Conservation (phyloP, 2,888 invertebrate species). For the Torymus auratus region DNA sequence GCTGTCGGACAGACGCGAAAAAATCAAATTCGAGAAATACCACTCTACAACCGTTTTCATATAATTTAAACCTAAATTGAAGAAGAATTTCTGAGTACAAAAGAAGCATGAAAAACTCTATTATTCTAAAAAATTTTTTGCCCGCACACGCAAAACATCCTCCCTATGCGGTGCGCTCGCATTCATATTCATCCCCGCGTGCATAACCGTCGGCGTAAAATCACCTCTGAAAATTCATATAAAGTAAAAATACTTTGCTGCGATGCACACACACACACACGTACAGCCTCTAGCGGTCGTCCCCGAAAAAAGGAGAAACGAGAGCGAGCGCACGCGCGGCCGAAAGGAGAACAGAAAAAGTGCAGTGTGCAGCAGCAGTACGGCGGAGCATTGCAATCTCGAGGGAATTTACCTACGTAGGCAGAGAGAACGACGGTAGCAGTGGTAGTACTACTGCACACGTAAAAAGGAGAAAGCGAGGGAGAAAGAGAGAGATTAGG, state of each 20-base stretch:
- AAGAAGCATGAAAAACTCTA: too few species aligned
- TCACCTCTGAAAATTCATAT: neutral
- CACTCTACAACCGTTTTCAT: too few species aligned
- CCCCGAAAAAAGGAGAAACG: neutral
- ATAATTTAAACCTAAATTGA: too few species aligned
- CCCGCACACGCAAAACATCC: too few species aligned
- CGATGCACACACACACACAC: neutral
- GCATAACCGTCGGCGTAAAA: neutral
- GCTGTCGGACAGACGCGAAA: too few species aligned
- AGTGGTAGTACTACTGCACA: too few species aligned
- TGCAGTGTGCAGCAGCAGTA: conserved; percentile 12
- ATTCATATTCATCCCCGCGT: neutral
- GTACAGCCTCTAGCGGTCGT: too few species aligned
- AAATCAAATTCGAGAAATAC: too few species aligned
- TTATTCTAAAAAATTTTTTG: too few species aligned
- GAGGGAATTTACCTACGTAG: conserved; percentile 45
- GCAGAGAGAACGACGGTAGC: conserved; percentile 5
- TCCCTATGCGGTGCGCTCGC: too few species aligned
- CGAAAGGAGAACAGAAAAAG: neutral
- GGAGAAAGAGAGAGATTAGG: conserved; percentile 38
- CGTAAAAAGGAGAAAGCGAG: conserved; percentile 1
- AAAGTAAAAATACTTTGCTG: conserved; percentile 3
- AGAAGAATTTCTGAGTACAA: too few species aligned
- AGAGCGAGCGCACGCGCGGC: neutral
- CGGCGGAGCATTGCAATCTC: conserved; percentile 17